Base-by-base conservation (phyloP, 2,888 invertebrate genomes). In the Hoplodrina ambigua region DNA sequence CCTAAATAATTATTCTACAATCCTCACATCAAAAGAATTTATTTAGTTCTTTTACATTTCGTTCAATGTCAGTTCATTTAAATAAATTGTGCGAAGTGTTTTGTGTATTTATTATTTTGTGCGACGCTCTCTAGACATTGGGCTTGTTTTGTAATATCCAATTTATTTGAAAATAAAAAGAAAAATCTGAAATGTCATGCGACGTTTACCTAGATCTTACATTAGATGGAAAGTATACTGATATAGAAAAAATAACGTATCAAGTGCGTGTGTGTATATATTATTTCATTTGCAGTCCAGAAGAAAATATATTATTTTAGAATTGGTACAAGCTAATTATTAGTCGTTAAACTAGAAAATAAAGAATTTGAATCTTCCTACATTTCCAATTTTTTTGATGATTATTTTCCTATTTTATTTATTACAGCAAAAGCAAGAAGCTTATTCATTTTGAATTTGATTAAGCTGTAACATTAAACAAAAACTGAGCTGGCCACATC, bases 11-110 rank as follows among this genome's bases (percentile, higher is more conserved):
- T 49, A 50, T 66, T 20, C 4, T 25, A 66, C 44, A 41, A 33
- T 55, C 63, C 19, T 46, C n/a, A 66, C 56, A 69, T 69, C 73
- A 73, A 78, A 25, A 69, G 49, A 53, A 55, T 46, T 13, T 46
- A 46, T 46, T 62, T 65, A 64, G 52, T 52, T 64, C n/a, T 64
- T 62, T 59, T 0, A 54, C 44, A 19, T 57, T 64, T 19, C 25
- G 33, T 65, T 72, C 55, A 59, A 66, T 73, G 65, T 66, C 59
- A 55, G 57, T 55, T 52, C 44, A 49, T 69, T 67, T 49, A 60
- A 67, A 69, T 69, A 69, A 78, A 78, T 61, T 61, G 60, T 2
- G 56, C 4, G 44, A 25, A 68, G 57, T 54, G 37, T 49, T 71
- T 70, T 64, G 30, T 54, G 30, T 68, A 49, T 56, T 64, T 60